Conservation (phyloP, 2,797 vertebrate species). For the Schizopygopsis malacanthus region DNA sequence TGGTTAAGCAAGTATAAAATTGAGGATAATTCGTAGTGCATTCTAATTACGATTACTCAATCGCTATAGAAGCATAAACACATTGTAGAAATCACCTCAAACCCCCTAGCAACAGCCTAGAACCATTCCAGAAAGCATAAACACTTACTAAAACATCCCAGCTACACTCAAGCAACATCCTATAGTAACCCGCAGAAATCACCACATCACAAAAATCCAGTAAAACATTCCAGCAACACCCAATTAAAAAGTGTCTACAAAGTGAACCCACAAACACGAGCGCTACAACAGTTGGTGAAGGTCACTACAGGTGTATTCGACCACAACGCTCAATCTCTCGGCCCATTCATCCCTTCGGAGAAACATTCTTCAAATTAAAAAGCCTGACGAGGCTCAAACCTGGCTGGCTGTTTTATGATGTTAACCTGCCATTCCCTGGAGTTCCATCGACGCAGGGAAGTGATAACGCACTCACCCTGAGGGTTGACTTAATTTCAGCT, state of each 20-base stretch:
- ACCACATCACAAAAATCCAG: no score
- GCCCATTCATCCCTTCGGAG: conserved; percentile 50
- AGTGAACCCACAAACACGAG: not conserved
- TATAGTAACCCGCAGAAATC: no score
- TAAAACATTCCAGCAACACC: not conserved
- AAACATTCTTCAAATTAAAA: conserved; percentile 65
- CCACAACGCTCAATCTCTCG: not conserved
- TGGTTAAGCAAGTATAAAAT: not conserved
- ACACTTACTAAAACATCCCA: not conserved
- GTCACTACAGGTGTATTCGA: not conserved
- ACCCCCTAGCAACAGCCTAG: no score
- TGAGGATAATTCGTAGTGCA: not conserved
- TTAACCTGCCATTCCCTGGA: conserved; percentile 67
- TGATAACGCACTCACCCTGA: conserved; percentile 71
- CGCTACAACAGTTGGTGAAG: conserved; percentile 12
- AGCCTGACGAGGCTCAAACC: conserved; percentile 57
- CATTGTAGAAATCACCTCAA: not conserved
- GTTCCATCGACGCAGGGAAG: conserved; percentile 64
- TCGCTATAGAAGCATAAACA: not conserved
- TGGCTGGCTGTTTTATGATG: conserved; percentile 67
- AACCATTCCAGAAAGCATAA: not conserved
- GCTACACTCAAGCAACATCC: not conserved
- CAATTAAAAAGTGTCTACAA: not conserved
- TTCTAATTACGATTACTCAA: no score
- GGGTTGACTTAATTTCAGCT: conserved; percentile 71